Conservation (phyloP, 2,888 invertebrate genomes). For the Campoletis raptor region DNA sequence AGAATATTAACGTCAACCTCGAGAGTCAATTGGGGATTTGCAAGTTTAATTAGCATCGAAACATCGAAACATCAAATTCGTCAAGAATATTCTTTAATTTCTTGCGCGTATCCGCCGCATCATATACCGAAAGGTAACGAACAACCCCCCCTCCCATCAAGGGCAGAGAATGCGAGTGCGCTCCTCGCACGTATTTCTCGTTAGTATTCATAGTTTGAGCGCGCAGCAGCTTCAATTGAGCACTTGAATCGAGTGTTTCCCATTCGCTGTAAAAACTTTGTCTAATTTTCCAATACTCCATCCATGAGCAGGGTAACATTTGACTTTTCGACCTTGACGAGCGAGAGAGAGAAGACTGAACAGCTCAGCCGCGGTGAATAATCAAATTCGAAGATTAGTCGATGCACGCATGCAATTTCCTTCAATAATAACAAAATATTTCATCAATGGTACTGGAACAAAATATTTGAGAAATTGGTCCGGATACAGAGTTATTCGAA, state of each 20-base stretch:
- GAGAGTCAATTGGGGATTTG: neutral
- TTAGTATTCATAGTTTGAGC: slow-evolving; percentile 65
- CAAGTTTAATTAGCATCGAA: neutral
- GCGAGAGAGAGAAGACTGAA: neutral
- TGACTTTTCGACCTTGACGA: slow-evolving; percentile 40
- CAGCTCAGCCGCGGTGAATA: slow-evolving; percentile 28
- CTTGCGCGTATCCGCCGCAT: too few relatives aligned
- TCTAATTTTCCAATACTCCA: slow-evolving; percentile 32
- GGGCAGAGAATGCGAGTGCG: neutral
- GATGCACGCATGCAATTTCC: too few relatives aligned
- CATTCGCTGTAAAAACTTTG: slow-evolving; percentile 2
- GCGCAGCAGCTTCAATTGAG: slow-evolving; percentile 56
- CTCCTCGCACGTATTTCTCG: slow-evolving; percentile 48
- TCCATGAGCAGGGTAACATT: slow-evolving; percentile 26
- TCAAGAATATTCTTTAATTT: too few relatives aligned
- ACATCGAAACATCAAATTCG: too few relatives aligned
- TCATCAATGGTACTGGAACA: too few relatives aligned
- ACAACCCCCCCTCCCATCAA: slow-evolving; percentile 12
- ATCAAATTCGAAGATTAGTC: slow-evolving; percentile 61
- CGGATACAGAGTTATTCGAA: too few relatives aligned
- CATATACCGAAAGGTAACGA: slow-evolving; percentile 9
- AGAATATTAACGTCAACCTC: too few relatives aligned
- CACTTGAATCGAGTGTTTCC: too few relatives aligned
- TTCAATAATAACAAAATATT: too few relatives aligned
- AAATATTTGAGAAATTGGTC: too few relatives aligned